phyloP scores from a whole-genome alignment of 2,797 vertebrate genomes.

The Sebastes taczanowskii region DNA sequence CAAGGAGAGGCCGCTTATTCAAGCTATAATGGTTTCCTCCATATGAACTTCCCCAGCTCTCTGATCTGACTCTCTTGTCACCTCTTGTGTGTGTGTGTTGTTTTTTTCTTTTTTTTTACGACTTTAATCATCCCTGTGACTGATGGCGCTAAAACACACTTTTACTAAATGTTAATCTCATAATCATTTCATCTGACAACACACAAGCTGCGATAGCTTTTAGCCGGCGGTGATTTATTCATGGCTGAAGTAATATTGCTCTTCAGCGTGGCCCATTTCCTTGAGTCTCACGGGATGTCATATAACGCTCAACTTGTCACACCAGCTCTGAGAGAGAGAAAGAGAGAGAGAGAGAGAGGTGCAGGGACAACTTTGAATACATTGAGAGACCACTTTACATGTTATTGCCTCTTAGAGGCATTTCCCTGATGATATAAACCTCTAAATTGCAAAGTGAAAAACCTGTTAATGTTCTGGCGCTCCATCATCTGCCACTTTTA shows the following conservation, averaged over 20 bases:
- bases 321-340: not conserved
- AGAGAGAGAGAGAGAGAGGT: not conserved
- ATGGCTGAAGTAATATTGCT: conserved; percentile 39
- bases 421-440: conserved; percentile 55
- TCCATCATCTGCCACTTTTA: conserved; percentile 54
- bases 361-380: conserved; percentile 41
- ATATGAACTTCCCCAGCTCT: not conserved
- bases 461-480: conserved; percentile 49
- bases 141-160: conserved; percentile 52
- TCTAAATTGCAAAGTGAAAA: conserved; percentile 61
- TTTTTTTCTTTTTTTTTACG: not conserved
- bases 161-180: conserved; percentile 47
- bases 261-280: conserved; percentile 45
- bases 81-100: not conserved
- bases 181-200: conserved; percentile 54
- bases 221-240: conserved; percentile 57
- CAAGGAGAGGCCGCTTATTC: not conserved
- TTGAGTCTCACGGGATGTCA: conserved; percentile 39
- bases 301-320: conserved; percentile 51
- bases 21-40: not conserved
- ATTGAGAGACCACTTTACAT: conserved; percentile 45
- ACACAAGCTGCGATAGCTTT: conserved; percentile 19
- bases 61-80: not conserved
- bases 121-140: conserved; percentile 42
- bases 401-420: conserved; percentile 58